phyloP scores from a whole-genome alignment of 2,113 vertebrate species.

The Ornithorhynchus anatinus region DNA sequence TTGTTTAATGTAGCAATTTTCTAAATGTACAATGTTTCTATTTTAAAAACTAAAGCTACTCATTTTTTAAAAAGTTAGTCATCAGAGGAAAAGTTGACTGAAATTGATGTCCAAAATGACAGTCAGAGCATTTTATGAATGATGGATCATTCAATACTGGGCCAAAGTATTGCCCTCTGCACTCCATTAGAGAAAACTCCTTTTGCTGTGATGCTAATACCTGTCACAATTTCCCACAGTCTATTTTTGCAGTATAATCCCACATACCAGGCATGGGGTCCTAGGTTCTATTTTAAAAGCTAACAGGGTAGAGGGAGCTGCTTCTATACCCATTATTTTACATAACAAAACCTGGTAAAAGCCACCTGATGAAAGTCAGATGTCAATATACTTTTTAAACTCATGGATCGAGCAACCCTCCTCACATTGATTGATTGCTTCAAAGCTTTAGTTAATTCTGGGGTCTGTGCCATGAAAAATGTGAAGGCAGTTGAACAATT shows the following conservation, averaged over 20 bases:
- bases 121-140: too few relatives aligned
- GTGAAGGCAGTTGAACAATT: conserved; percentile 48
- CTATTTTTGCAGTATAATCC: background rate
- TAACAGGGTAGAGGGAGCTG: conserved; percentile 22
- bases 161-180: too few relatives aligned
- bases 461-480: conserved; percentile 20
- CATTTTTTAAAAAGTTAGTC: too few relatives aligned
- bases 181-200: background rate
- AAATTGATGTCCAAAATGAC: too few relatives aligned
- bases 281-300: background rate
- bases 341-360: conserved; percentile 28
- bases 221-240: background rate
- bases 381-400: conserved; percentile 5
- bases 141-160: too few relatives aligned
- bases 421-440: conserved; percentile 19
- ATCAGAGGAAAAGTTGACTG: too few relatives aligned
- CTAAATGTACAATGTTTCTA: too few relatives aligned
- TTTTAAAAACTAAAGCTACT: too few relatives aligned
- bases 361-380: conserved; percentile 29
- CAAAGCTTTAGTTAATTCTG: conserved; percentile 27
- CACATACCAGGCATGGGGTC: background rate
- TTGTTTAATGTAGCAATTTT: too few relatives aligned
- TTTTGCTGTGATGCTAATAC: background rate
- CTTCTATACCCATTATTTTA: background rate
- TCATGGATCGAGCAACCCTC: conserved; percentile 5